Conservation (phyloP, 2,113 vertebrate species). For the Thomomys bottae region DNA sequence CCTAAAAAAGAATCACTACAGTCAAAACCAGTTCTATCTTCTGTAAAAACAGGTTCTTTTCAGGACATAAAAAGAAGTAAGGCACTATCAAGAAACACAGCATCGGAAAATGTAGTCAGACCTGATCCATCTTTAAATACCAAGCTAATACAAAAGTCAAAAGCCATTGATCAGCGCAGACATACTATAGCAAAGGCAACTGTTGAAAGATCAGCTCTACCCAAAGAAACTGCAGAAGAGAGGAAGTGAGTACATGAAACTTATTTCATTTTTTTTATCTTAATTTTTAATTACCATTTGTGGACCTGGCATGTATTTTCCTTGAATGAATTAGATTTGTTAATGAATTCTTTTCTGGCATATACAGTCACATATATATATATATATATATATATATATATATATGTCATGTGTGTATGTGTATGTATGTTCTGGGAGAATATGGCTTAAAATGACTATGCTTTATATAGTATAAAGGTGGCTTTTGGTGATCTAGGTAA, state of each 20-base stretch:
- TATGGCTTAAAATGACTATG: neutral
- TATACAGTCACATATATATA: neutral
- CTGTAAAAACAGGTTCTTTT: conserved; percentile 1
- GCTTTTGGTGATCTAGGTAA: conserved; percentile 23
- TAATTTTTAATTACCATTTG: neutral
- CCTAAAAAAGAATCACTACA: conserved; percentile 38
- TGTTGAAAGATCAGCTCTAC: conserved; percentile 76
- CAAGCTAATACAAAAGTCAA: conserved; percentile 47
- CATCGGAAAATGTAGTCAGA: conserved; percentile 47
- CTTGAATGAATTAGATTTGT: neutral
- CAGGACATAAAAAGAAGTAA: conserved; percentile 57
- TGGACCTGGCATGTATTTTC: conserved; percentile 26
- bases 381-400: no score
- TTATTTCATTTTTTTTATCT: neutral
- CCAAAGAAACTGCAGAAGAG: conserved; percentile 86
- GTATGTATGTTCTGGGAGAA: neutral
- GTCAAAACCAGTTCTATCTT: conserved; percentile 2
- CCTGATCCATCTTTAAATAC: neutral
- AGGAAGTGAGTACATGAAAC: conserved; percentile 86
- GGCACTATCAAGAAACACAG: neutral
- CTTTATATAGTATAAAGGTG: conserved; percentile 8
- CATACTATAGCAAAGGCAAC: conserved; percentile 53
- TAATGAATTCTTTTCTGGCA: neutral
- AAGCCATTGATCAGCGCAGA: conserved; percentile 42
- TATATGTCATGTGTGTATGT: no score